Conservation (phyloP, 2,113 vertebrate genomes). For the Pelecanus crispus region DNA sequence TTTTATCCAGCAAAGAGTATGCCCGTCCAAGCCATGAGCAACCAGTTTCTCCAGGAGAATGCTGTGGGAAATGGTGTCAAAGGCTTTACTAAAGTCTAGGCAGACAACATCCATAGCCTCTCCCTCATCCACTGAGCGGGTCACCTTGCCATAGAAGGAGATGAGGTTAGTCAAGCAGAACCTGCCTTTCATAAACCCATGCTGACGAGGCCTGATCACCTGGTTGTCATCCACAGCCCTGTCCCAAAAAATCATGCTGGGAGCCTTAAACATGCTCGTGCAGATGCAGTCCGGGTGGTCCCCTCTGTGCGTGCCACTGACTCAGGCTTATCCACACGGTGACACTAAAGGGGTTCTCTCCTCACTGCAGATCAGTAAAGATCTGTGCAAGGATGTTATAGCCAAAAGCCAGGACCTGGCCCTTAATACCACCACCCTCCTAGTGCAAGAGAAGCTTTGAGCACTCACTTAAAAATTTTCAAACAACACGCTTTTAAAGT, state of each 20-base stretch:
- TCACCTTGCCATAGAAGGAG: background rate
- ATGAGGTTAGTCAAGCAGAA: background rate
- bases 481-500: fast-evolving
- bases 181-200: background rate
- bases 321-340: background rate
- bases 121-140: background rate
- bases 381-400: background rate
- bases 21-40: too few relatives aligned
- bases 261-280: background rate
- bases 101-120: background rate
- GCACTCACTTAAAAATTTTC: background rate
- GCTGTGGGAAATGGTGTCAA: background rate
- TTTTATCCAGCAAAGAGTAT: too few relatives aligned
- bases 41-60: too few relatives aligned
- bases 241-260: background rate
- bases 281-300: fast-evolving
- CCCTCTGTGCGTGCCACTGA: background rate
- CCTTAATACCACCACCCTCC: background rate
- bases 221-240: background rate
- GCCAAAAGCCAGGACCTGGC: background rate
- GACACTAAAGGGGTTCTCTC: background rate
- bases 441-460: background rate
- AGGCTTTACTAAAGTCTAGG: background rate
- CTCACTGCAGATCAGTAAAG: fast-evolving
- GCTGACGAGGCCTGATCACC: background rate